These are phyloP conservation scores for Mesaphorura yosii DNA, from an alignment of 1,140 invertebrate genomes.

Conservation along the genomic window DNA sequence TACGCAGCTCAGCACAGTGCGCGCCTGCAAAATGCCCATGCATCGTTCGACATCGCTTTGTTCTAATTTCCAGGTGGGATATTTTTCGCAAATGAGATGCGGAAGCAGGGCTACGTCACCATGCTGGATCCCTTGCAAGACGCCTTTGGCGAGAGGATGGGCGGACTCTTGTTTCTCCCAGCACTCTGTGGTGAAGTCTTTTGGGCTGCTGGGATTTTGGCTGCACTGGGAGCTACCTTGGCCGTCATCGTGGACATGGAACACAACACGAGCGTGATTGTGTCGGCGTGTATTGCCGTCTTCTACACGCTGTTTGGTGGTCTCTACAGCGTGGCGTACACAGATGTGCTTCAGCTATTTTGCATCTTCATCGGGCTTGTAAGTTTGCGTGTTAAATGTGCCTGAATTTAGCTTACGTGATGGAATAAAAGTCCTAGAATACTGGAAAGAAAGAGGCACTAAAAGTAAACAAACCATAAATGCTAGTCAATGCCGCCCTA, in stretches of 20 bases:
- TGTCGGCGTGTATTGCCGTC: constrained; percentile 55
- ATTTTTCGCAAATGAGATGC: constrained; percentile 67
- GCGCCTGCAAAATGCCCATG: too few relatives aligned
- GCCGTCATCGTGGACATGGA: constrained; percentile 54
- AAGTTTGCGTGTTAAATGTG: constrained; percentile 34
- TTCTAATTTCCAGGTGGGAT: constrained; percentile 62
- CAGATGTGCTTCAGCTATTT: constrained; percentile 65
- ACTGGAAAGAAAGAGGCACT: neutral
- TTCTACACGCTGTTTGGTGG: constrained; percentile 68
- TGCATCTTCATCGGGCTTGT: constrained; percentile 65
- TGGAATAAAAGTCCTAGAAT: neutral
- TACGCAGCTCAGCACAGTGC: too few relatives aligned
- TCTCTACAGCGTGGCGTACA: constrained; percentile 66
- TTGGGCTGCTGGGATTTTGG: constrained; percentile 61
- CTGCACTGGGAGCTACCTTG: constrained; percentile 58
- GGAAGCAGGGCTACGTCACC: constrained; percentile 67
- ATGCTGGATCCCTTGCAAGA: constrained; percentile 74
- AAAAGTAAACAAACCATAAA: neutral
- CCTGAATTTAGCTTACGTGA: neutral
- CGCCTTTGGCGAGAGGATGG: constrained; percentile 61
- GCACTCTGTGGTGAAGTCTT: constrained; percentile 68
- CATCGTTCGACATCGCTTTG: too few relatives aligned
- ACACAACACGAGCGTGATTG: constrained; percentile 47
- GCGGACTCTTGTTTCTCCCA: constrained; percentile 64
- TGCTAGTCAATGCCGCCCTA: neutral